Evolutionary conservation across 2,113 vertebrate species (phyloP), one percentile per base, ranked within the genome.

Genomic region (Noctilio leporinus): DNA sequence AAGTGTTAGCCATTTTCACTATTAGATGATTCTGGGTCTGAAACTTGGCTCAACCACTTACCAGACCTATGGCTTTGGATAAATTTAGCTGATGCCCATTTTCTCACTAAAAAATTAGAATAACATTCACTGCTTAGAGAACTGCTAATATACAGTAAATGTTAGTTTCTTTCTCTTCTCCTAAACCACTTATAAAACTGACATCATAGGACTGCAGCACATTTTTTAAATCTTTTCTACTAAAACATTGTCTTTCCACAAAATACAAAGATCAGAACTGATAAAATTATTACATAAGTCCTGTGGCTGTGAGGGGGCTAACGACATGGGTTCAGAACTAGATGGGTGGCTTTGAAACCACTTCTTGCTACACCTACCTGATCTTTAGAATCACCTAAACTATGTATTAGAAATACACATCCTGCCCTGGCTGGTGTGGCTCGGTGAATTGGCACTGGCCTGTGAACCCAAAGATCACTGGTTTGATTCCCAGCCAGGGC

Each of bases 241-340:
- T 83, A 86, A 94, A 93, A 94, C 1, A 10, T 4, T 43, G 33
- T 73, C 93, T 89, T 78, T 77, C 93, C 49, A 82, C 72, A 82
- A 94, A 95, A 82, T 73, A 89, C 89, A 78, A 43, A 95, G 93
- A 80, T 93, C 43, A 93, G 55, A 65, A 75, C 47, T 78, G 89
- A 96, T 76, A 92, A 89, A 80, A 70, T 28, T 7, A 59, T 10
- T 7, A 11, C 17, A 22, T 55, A 17, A 59, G 75, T 40, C n/a
- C 64, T 28, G 83, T 2, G 33, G 57, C 0, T 1, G 20, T 0
- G 15, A 45, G 38, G 45, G 43, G 45, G n/a, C 65, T 30, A 30
- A 81, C n/a, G 35, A 33, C 8, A 2, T 19, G 49, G 33, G 16
- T 55, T 47, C 51, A 53, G 22, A 69, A 93, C 10, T 3, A 35